Evolutionary conservation across 2,797 vertebrate species (phyloP).

Genomic region (Chanos chanos): DNA sequence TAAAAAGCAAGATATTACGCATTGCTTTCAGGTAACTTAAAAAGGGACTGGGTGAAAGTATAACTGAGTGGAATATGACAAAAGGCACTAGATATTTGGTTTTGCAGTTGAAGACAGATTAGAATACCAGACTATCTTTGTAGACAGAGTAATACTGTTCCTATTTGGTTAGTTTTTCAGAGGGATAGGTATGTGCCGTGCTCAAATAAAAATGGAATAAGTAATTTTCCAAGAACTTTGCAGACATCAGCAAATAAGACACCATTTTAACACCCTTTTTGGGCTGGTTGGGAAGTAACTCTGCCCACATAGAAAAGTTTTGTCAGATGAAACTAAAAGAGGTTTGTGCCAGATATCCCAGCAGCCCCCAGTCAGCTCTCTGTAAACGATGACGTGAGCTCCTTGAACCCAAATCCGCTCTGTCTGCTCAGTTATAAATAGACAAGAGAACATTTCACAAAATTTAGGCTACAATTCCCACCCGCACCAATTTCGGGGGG

Average conservation of each 20-base stretch:
- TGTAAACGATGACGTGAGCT: conserved; percentile 21
- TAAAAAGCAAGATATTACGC: no score
- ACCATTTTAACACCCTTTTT: not conserved
- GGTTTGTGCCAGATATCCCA: conserved; percentile 8
- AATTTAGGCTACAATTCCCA: conserved; percentile 13
- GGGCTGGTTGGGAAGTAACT: no score
- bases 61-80: no score
- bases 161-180: no score
- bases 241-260: not conserved
- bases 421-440: conserved; percentile 36
- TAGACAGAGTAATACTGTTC: no score
- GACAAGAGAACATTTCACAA: conserved; percentile 27
- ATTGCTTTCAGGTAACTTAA: no score
- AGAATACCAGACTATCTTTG: no score
- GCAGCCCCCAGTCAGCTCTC: conserved; percentile 15
- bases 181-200: no score
- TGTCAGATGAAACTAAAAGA: conserved; percentile 1
- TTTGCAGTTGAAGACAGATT: no score
- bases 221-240: not conserved
- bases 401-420: conserved; percentile 16
- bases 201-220: conserved; percentile 5
- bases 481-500: conserved; percentile 2
- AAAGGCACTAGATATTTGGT: no score
- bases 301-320: not conserved
- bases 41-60: no score